These are phyloP conservation scores for Drosophila melanogaster DNA, from an alignment of 1,140 invertebrate genomes.

Conservation along the genomic window DNA sequence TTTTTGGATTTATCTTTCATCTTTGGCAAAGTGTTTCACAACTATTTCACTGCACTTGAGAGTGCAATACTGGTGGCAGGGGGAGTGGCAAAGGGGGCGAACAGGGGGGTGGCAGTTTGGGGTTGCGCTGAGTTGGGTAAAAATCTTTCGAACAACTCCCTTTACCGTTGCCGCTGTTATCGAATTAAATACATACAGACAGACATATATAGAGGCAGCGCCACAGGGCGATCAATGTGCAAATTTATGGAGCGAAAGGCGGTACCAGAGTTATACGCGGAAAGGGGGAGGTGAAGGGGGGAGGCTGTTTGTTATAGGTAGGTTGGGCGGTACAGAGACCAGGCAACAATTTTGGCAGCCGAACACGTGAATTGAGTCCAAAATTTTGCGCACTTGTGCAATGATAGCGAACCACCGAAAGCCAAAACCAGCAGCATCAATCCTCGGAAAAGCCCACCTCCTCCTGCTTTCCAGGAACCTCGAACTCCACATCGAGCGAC, in stretches of 20 bases:
- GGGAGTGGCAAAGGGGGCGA: not conserved
- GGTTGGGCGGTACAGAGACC: conserved; percentile 12
- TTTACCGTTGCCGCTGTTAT: conserved; percentile 58
- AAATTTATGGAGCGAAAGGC: conserved; percentile 77
- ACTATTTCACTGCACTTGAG: conserved; percentile 81
- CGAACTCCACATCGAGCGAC: not conserved
- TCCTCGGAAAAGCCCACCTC: not conserved
- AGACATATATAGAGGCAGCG: conserved; percentile 39
- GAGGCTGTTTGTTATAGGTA: not conserved
- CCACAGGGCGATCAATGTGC: conserved; percentile 76
- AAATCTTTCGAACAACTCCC: conserved; percentile 65
- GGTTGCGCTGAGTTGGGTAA: conserved; percentile 55
- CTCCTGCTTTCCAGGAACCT: not conserved
- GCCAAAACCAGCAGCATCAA: conserved; percentile 40
- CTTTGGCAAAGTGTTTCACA: conserved; percentile 82
- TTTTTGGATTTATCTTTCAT: conserved; percentile 78
- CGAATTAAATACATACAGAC: conserved; percentile 77
- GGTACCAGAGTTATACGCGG: conserved; percentile 16
- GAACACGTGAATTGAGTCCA: conserved; percentile 80
- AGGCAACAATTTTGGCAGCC: conserved; percentile 78
- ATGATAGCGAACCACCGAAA: conserved; percentile 65
- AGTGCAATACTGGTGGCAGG: conserved; percentile 37
- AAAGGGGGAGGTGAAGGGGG: not conserved
- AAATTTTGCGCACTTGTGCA: conserved; percentile 82
- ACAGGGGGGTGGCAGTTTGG: not conserved